Base-by-base conservation (phyloP, 30 jellyfish, hydroid and myxozoan genomes). In the Pelagia noctiluca region DNA sequence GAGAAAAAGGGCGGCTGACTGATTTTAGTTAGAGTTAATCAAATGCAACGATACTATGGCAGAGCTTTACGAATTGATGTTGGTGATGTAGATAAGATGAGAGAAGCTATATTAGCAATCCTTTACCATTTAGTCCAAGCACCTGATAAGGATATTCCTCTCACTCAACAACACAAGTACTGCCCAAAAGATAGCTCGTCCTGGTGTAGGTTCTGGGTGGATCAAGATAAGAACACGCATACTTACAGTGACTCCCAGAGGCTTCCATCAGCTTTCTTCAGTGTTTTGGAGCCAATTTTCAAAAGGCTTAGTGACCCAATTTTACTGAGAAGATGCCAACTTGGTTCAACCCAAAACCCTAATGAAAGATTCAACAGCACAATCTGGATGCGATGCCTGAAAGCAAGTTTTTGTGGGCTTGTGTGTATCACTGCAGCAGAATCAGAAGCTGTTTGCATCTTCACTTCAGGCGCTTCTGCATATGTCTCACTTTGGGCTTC, bases 251-350 rank as follows among this genome's bases (percentile, higher is more conserved):
- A 24, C 2, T 16, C 16, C 3, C 26, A 63, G 2, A 63, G 76
- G 31, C n/a, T 63, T 5, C 76, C 76, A 24, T 8, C 36, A 23
- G 26, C 76, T 5, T 63, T 63, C 32, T 4, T 24, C 32, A 49
- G 32, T 3, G 50, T 12, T 3, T 21, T 63, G 50, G 47, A 29
- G 38, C 76, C 76, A 23, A 63, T 63, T 63, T 63, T 63, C 32
- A 28, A 63, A 21, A 23, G 50, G 47, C 31, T 63, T 3, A 24
- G 50, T 21, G 26, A 10, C 50, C 7, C 19, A 3, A 49, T 24
- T 5, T 63, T 63, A 49, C 76, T 63, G 10, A 12, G 24, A 2
- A 63, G 76, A 29, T 63, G 50, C 10, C 50, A 12, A 4, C 26
- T 24, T 16, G 76, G 76, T 3, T 29, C 32, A 24, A 63, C 76